These are phyloP conservation scores for Phthorimaea operculella DNA, from an alignment of 1,140 invertebrate genomes.

Conservation along the genomic window DNA sequence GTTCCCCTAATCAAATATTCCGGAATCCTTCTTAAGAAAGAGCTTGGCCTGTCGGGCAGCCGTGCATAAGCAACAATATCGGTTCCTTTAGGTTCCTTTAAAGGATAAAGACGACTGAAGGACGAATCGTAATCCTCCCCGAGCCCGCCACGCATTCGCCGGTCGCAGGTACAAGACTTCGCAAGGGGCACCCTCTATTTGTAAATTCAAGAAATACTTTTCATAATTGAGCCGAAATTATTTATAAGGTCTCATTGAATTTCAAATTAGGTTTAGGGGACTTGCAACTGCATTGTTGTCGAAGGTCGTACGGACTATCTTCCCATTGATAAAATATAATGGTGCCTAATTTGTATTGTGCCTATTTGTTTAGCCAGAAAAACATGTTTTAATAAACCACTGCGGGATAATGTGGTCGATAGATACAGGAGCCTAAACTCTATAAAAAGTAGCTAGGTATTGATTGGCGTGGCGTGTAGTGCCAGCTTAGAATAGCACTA, in stretches of 20 bases:
- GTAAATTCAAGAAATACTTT: neutral
- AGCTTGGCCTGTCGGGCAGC: conserved; percentile 25
- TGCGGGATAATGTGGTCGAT: too few species aligned
- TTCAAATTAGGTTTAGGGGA: neutral
- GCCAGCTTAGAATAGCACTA: too few species aligned
- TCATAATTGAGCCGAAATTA: conserved; percentile 5
- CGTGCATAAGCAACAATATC: conserved; percentile 51
- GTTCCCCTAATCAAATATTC: conserved; percentile 52
- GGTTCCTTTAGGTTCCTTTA: conserved; percentile 44
- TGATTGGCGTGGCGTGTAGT: too few species aligned
- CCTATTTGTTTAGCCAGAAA: too few species aligned
- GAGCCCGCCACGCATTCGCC: conserved; percentile 21
- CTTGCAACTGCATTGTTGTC: too few species aligned
- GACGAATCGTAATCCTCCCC: conserved; percentile 38
- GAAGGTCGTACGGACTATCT: too few species aligned
- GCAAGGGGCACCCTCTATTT: neutral
- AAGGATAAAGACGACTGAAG: conserved; percentile 45
- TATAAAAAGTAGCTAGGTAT: too few species aligned
- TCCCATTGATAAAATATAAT: too few species aligned
- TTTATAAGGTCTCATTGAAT: conserved; percentile 4
- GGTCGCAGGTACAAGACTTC: neutral
- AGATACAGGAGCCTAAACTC: too few species aligned
- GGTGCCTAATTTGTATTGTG: too few species aligned
- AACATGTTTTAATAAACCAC: too few species aligned
- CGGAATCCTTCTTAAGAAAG: conserved; percentile 41